Evolutionary conservation across 2,888 invertebrate genomes (phyloP).

Genomic region (Papilio protenor): DNA sequence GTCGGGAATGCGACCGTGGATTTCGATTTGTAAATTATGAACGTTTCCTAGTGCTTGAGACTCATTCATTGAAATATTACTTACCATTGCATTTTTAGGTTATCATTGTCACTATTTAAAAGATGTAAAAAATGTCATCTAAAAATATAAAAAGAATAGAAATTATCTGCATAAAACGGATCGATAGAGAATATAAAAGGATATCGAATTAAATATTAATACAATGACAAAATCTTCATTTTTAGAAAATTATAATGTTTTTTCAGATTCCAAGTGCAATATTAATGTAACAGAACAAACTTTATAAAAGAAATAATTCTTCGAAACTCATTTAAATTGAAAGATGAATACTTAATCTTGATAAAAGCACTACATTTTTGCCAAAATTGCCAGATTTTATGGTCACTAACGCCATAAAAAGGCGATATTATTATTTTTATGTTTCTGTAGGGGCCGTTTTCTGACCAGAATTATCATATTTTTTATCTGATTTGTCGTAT

Average conservation of each 20-base stretch:
- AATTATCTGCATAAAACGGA: too few species aligned
- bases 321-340: background rate
- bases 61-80: background rate
- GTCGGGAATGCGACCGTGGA: conserved; percentile 16
- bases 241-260: background rate
- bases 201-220: too few species aligned
- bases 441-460: background rate
- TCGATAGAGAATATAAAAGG: too few species aligned
- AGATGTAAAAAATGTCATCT: too few species aligned
- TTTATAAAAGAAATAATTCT: background rate
- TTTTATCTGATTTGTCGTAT: conserved; percentile 11
- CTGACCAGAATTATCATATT: background rate
- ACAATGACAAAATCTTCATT: too few species aligned
- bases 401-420: background rate
- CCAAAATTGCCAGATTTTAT: conserved; percentile 21
- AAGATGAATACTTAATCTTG: background rate
- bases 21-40: background rate
- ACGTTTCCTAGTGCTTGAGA: background rate
- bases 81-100: background rate
- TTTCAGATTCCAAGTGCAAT: background rate
- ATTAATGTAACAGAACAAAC: background rate
- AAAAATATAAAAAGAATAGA: too few species aligned
- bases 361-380: conserved; percentile 24
- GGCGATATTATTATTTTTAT: background rate
- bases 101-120: too few species aligned